Conservation (phyloP, 2,888 invertebrate species). For the Hedya salicella region DNA sequence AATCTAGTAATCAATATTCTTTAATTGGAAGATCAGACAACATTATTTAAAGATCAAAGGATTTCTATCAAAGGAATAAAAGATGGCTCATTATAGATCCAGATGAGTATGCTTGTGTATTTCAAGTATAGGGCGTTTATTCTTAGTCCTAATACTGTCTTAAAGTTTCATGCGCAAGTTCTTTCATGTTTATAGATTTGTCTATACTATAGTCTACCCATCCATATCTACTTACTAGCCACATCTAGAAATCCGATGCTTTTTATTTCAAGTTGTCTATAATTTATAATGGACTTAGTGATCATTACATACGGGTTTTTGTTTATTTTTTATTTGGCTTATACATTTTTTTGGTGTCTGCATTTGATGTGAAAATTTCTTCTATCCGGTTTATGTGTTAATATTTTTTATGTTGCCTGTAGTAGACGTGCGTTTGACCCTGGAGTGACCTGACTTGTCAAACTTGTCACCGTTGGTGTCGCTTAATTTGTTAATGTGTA, state of each 20-base stretch:
- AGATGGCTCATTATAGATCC: too few species aligned
- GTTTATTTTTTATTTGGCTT: slow-evolving; percentile 45
- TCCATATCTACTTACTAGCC: slow-evolving; percentile 50
- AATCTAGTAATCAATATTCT: too few species aligned
- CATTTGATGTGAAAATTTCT: slow-evolving; percentile 31
- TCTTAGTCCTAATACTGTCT: slow-evolving; percentile 4
- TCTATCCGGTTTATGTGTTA: slow-evolving; percentile 22
- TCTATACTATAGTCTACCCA: slow-evolving; percentile 55
- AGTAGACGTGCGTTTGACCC: slow-evolving; percentile 2
- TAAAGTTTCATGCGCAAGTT: slow-evolving; percentile 56
- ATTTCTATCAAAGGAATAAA: too few species aligned
- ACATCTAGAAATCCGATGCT: slow-evolving; percentile 61
- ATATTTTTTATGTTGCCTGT: neutral
- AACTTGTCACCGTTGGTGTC: neutral
- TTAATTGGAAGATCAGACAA: too few species aligned
- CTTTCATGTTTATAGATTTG: slow-evolving; percentile 66
- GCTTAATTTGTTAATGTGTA: neutral
- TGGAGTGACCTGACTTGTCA: neutral
- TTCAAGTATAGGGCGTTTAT: too few species aligned
- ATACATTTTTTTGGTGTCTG: slow-evolving; percentile 30
- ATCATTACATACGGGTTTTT: slow-evolving; percentile 48
- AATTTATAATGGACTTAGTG: slow-evolving; percentile 49
- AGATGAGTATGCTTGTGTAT: too few species aligned
- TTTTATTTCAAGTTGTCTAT: slow-evolving; percentile 58
- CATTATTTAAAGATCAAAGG: too few species aligned